Evolutionary conservation across 2,113 vertebrate species (phyloP).

Genomic region (Myocastor coypus): DNA sequence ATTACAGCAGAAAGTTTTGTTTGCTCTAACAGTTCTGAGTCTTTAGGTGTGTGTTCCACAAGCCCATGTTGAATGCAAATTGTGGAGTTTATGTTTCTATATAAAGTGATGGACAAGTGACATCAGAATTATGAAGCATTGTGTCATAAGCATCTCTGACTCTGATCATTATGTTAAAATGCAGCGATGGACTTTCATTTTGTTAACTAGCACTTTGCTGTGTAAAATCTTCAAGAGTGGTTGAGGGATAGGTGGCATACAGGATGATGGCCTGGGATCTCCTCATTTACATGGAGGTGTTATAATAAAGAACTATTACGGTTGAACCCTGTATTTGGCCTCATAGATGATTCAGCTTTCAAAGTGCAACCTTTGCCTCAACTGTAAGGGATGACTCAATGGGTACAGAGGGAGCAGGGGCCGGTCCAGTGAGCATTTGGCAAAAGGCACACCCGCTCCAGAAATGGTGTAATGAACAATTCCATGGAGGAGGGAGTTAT

Average conservation of each 20-base stretch:
- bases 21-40: background rate
- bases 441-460: background rate
- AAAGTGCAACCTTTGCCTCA: background rate
- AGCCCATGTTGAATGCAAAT: slow-evolving; percentile 2
- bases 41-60: background rate
- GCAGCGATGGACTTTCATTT: background rate
- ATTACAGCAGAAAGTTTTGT: slow-evolving; percentile 35
- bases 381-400: background rate
- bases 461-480: background rate
- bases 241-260: background rate
- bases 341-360: background rate
- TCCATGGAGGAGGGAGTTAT: background rate
- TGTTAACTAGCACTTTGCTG: background rate
- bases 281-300: background rate
- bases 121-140: background rate
- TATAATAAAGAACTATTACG: background rate
- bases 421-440: background rate
- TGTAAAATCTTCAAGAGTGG: background rate
- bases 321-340: background rate
- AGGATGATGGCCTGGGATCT: background rate
- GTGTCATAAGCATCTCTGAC: background rate
- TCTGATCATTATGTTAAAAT: slow-evolving; percentile 32
- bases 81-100: background rate
- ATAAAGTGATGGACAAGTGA: background rate
- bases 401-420: background rate